Base-by-base conservation (phyloP, 2,888 invertebrate genomes). In the Sialis lutaria region DNA sequence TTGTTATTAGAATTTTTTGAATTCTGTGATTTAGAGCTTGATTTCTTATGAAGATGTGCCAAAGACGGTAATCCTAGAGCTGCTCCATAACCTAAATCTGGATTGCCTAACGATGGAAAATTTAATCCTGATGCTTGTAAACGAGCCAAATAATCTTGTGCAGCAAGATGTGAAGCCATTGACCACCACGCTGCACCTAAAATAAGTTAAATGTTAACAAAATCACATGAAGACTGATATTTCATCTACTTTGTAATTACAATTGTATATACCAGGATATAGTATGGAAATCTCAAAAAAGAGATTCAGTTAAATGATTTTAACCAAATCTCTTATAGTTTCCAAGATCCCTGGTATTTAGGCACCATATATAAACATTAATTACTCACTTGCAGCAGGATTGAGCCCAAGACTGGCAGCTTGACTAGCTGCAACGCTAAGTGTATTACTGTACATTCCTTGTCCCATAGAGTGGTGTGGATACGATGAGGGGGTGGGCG, bases 141-240 rank as follows among this genome's bases (percentile, higher is more conserved):
- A 50, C 87, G 74, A 42, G 84, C 83, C 54, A 89, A 74, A 66
- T 89, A 89, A 65, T 89, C 88, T 64, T 89, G 89, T 1, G 88
- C 87, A 34, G 88, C 88, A 55, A 89, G 69, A 63, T 89, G 88
- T 32, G 82, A 82, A 40, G 88, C 87, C 84, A 89, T 87, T 22
- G 85, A 85, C 87, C 88, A 89, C 89, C 89, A 89, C 49, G 84
- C 82, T 56, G 82, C 82, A 65, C 83, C 86, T 84, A 64, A 33
- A 65, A 57, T 39, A 42, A 45, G 48, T 6, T 9, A 35, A 2
- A 35, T 4, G 49, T 48, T 46, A 35, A 8, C 40, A 30, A 46
- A 10, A 8, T 45, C 33, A 35, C 13, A 32, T 35, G n/a, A 9
- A 35, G 3, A 35, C n/a, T 9, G 9, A 35, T 35, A 35, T 35